phyloP scores from a whole-genome alignment of 2,888 invertebrate species.

The Archips xylosteana region DNA sequence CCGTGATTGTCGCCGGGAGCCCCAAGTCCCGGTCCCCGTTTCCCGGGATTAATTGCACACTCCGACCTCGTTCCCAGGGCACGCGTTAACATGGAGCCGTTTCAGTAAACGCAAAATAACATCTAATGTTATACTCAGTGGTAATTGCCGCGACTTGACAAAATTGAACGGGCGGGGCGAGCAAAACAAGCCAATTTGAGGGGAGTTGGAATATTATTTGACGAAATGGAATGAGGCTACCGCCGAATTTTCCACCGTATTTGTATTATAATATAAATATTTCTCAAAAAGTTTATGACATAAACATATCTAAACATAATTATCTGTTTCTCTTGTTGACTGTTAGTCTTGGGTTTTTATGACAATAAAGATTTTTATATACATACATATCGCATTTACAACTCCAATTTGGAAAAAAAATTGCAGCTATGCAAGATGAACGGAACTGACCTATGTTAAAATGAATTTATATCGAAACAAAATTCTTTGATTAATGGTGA shows the following conservation, averaged over 20 bases:
- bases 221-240: constrained; percentile 1
- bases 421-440: too few relatives aligned
- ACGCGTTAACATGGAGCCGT: constrained; percentile 73
- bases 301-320: too few relatives aligned
- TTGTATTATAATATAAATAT: too few relatives aligned
- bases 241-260: neutral
- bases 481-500: too few relatives aligned
- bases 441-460: too few relatives aligned
- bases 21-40: constrained; percentile 48
- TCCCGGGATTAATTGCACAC: constrained; percentile 77
- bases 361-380: too few relatives aligned
- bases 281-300: too few relatives aligned
- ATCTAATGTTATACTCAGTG: constrained; percentile 74
- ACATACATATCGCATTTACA: too few relatives aligned
- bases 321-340: too few relatives aligned
- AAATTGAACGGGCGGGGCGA: constrained; percentile 45
- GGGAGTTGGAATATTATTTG: constrained; percentile 8
- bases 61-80: constrained; percentile 74
- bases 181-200: constrained; percentile 33
- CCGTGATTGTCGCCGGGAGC: constrained; percentile 80
- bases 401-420: too few relatives aligned
- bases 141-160: constrained; percentile 62
- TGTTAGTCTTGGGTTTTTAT: too few relatives aligned
- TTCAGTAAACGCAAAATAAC: constrained; percentile 77
- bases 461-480: too few relatives aligned